A percentile compares a stretch with the other conserved stretches of the same genome.
Conservation (phyloP, 2,113 vertebrate genomes). For the Ptyas mucosa region DNA sequence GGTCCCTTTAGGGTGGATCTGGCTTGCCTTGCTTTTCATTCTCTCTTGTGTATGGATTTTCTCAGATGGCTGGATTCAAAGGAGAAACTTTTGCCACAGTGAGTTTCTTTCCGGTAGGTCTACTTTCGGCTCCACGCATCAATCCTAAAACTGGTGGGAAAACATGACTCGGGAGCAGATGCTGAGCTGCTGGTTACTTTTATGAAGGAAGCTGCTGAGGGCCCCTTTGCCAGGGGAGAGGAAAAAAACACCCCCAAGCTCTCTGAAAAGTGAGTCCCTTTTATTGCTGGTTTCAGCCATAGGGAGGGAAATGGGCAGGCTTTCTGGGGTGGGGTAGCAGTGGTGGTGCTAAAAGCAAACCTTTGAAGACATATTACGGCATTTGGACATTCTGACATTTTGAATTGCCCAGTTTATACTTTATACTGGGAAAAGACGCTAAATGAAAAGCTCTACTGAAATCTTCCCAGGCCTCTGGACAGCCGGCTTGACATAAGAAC, state of each 20-base stretch:
- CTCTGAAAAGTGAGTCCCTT: conserved; percentile 85
- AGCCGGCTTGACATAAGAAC: neutral
- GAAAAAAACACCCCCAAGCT: conserved; percentile 93
- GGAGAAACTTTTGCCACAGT: neutral
- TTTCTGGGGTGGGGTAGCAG: neutral
- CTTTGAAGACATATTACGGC: neutral
- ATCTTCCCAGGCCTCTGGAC: neutral
- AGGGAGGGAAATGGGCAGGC: neutral
- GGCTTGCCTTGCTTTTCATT: neutral
- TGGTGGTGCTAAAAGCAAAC: neutral
- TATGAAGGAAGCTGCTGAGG: conserved; percentile 88
- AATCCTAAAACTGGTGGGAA: conserved; percentile 89
- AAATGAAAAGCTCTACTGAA: neutral
- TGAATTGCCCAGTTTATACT: neutral
- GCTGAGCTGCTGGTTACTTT: conserved; percentile 84
- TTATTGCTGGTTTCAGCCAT: neutral
- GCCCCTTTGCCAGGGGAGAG: conserved; percentile 92
- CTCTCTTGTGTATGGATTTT: neutral
- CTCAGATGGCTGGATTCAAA: neutral
- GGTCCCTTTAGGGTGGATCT: neutral
- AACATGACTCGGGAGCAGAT: conserved; percentile 74
- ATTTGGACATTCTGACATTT: neutral
- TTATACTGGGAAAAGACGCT: neutral
- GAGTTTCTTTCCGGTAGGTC: conserved; percentile 69
- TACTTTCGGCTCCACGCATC: conserved; percentile 92